Base-by-base conservation (phyloP, 2,888 invertebrate genomes). In the Cryptosula pallasiana region DNA sequence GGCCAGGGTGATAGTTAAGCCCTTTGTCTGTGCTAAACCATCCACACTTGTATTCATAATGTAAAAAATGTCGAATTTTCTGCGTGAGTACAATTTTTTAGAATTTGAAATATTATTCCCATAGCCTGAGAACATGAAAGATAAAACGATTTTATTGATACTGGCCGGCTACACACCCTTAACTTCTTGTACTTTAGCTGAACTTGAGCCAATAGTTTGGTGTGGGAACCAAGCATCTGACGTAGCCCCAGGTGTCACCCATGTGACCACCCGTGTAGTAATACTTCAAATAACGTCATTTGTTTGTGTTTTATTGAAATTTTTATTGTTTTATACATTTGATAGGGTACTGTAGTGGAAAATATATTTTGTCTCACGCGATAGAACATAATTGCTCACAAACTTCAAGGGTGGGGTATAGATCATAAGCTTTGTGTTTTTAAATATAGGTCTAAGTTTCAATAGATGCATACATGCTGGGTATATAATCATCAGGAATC, bases 11-110 rank as follows among this genome's bases (percentile, higher is more conserved):
- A 45, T 20, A 45, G 9, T 20, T 45, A 45, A 13, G 45, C 20
- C 45, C 20, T 13, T 45, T 45, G 45, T 45, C 45, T 5, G 5
- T 45, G 20, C 20, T 45, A 45, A 45, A 13, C 45, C 9, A 45
- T 5, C 45, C 45, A 45, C 9, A 45, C 45, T n/a, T n/a, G n/a
- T n/a, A n/a, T n/a, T n/a, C n/a, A 55, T 25, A 55, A 55, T 55
- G 5, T 20, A 16, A 63, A 63, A 63, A 29, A 63, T 63, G 63
- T 29, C 9, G 32, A 32, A 63, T 63, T 27, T 32, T 32, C 20
- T 63, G 63, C 63, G 13, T 63, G 63, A 63, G 63, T 63, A 63
- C 45, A 45, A 45, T 13, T 45, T 45, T 13, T 45, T 45, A 45
- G 45, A 45, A 45, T 13, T n/a, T n/a, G n/a, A n/a, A n/a, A n/a